Conservation (phyloP, 1,140 invertebrate genomes). For the Choristoneura fumiferana region DNA sequence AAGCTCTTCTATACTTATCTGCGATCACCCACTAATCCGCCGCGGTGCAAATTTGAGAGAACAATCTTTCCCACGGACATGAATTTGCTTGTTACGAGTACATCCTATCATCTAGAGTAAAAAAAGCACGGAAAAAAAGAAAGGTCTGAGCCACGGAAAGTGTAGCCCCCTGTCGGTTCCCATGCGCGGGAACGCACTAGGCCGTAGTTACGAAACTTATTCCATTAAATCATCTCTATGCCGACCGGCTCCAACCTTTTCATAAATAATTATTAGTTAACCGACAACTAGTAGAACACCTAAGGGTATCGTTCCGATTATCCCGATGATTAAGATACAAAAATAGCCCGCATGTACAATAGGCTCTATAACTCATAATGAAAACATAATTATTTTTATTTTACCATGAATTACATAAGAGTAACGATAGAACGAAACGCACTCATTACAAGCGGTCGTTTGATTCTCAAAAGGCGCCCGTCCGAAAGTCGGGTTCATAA, state of each 20-base stretch:
- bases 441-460: slow-evolving; percentile 10
- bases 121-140: slow-evolving; percentile 27
- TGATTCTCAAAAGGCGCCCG: slow-evolving; percentile 17
- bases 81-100: slow-evolving; percentile 25
- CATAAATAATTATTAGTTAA: slow-evolving; percentile 8
- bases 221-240: slow-evolving; percentile 40
- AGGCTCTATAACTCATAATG: slow-evolving; percentile 35
- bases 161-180: slow-evolving; percentile 23
- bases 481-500: slow-evolving; percentile 19
- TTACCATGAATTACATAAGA: neutral
- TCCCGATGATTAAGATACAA: slow-evolving; percentile 16
- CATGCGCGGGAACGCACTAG: slow-evolving; percentile 21
- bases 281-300: slow-evolving; percentile 1
- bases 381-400: slow-evolving; percentile 33
- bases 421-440: neutral
- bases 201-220: slow-evolving; percentile 38
- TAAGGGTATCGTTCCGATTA: slow-evolving; percentile 18
- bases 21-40: slow-evolving; percentile 27
- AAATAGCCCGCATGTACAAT: slow-evolving; percentile 1
- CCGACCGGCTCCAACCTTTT: neutral
- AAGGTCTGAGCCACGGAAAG: slow-evolving; percentile 17
- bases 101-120: slow-evolving; percentile 20
- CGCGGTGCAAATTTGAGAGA: slow-evolving; percentile 34
- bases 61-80: slow-evolving; percentile 39
- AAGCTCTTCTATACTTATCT: slow-evolving; percentile 32